phyloP scores from a whole-genome alignment of 64 coral and sea anemone species.

The Orbicella faveolata region DNA sequence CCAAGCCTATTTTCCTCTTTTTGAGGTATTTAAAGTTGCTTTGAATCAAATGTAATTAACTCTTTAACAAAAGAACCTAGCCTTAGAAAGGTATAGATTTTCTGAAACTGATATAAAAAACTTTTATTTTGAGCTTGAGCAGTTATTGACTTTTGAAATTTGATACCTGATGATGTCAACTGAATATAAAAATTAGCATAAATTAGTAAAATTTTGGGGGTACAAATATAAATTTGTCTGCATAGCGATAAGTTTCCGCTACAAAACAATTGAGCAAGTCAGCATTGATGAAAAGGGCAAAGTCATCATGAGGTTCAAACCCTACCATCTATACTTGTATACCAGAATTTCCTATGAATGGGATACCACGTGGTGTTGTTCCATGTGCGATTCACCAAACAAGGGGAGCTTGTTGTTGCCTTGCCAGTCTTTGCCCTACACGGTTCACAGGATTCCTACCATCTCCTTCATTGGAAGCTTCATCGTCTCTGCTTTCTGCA shows the following conservation, averaged over 20 bases:
- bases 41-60: not conserved
- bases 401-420: conserved; percentile 25
- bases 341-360: conserved; percentile 1
- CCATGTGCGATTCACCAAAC: conserved; percentile 12
- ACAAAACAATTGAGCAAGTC: too few relatives aligned
- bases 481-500: conserved; percentile 9
- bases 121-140: too few relatives aligned
- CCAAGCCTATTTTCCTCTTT: not conserved
- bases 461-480: conserved; percentile 18
- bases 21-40: not conserved
- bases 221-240: not conserved
- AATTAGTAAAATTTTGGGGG: too few relatives aligned
- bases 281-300: conserved; percentile 17
- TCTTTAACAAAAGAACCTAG: not conserved
- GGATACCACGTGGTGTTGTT: not conserved
- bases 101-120: too few relatives aligned
- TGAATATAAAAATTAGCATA: too few relatives aligned
- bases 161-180: too few relatives aligned
- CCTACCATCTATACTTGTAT: conserved; percentile 1
- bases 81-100: too few relatives aligned
- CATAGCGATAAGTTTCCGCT: too few relatives aligned
- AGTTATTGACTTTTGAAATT: too few relatives aligned
- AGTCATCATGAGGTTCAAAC: conserved; percentile 2
- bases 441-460: conserved; percentile 18
- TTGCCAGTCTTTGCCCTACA: conserved; percentile 20